Evolutionary conservation across 23 tunicate genomes (phyloP), one percentile per base, ranked within the genome.

Genomic region (Styela plicata): DNA sequence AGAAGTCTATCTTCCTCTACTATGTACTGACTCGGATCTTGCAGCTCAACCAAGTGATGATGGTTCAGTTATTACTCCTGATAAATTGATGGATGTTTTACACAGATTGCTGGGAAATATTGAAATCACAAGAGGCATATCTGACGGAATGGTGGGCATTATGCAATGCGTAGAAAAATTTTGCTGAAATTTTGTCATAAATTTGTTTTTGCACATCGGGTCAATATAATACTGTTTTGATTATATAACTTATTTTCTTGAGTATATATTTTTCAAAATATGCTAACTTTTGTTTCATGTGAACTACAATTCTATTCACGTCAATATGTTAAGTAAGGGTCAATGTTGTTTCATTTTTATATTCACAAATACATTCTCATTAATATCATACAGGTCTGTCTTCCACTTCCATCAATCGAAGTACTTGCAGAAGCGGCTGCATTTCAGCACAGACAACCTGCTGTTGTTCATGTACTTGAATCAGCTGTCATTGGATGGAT

Each of bases 401-500:
- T 93, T 19, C 87, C 98, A 22, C 86, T 88, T 2, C 98, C 98
- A 13, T 88, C 89, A 64, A 88, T 93, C 33, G 98, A 88, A 63
- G 98, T 93, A 23, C 85, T 93, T 5, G 92, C 93, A 32, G 93
- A 93, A 82, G 89, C 90, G 3, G 93, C 98, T 33, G 89, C 87
- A 7, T 85, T 80, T 68, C 89, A 88, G n/a, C 82, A 80, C 23
- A 80, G 93, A 35, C 98, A 93, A 63, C 86, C 89, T 61, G 93
- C 98, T 24, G 98, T 93, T 31, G 83, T 93, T 30, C 93, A 88
- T 82, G 93, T 88, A 10, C 82, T 93, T 33, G 93, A 93, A 71
- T 93, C 98, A 13, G 93, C 89, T 36, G 98, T 93, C 27, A 84
- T 88, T 33, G 93, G 93, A 18, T 93, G 98, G 98, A 93, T 86